Percentiles rank a stretch among this genome's conserved stretches.
These are phyloP conservation scores for Darevskia nairensis DNA, from an alignment of 2,797 vertebrate genomes.

Conservation along the genomic window DNA sequence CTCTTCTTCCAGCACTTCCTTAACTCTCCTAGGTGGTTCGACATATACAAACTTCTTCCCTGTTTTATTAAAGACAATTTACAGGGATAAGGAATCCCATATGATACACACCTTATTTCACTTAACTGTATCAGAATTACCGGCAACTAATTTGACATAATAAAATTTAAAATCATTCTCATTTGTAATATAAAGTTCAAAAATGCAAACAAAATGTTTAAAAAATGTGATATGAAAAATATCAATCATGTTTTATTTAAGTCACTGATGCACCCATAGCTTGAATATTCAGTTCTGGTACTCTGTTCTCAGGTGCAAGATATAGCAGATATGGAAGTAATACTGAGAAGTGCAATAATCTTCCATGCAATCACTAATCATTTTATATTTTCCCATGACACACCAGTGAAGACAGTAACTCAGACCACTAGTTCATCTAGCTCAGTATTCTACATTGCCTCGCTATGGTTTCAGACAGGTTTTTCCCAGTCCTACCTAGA, in stretches of 20 bases:
- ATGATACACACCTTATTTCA: fast-evolving
- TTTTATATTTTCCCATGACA: too few species aligned
- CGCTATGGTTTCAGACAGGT: too few species aligned
- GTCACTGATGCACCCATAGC: neutral
- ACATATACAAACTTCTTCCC: slow-evolving; percentile 75
- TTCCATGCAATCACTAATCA: neutral
- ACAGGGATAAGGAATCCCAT: slow-evolving; percentile 16
- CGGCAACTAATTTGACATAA: neutral
- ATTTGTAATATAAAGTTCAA: neutral
- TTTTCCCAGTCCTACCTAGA: too few species aligned
- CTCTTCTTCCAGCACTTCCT: slow-evolving; percentile 80
- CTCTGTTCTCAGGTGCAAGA: neutral
- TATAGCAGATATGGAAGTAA: neutral
- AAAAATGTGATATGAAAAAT: neutral
- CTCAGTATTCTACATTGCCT: too few species aligned
- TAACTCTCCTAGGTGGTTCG: slow-evolving; percentile 78
- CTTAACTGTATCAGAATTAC: neutral
- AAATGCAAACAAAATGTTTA: neutral
- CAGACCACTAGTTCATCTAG: too few species aligned
- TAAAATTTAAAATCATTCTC: neutral
- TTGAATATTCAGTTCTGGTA: too few species aligned
- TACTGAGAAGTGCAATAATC: neutral
- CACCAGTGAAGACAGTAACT: too few species aligned
- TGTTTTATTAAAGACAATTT: slow-evolving; percentile 63
- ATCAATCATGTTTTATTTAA: neutral